Base-by-base conservation (phyloP, 2,797 vertebrate species). In the Ibycter americanus region DNA sequence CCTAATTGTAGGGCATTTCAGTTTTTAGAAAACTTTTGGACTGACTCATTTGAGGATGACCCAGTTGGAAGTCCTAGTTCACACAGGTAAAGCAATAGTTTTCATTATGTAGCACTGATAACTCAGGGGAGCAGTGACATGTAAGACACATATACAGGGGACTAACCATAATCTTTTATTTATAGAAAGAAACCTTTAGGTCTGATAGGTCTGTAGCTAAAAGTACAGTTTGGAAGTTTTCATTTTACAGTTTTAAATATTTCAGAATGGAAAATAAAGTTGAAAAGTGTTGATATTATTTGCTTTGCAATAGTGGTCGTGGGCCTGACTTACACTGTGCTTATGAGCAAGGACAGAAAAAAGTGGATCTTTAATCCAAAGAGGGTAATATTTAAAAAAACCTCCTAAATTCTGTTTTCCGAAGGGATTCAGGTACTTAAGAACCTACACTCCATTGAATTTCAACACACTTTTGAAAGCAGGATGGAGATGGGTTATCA, bases 131-230 rank as follows among this genome's bases (percentile, higher is more conserved):
- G 9, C 2, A 6, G 18, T 46, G 22, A 23, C 14, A 29, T 23
- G 11, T 27, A 40, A 70, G 44, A 38, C 0, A 3, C 1, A 1
- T 70, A 7, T 22, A 27, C 3, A 63, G 11, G 25, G 5, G 11
- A 54, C 29, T 77, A 63, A n/a, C 2, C 42, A 25, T 12, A 56
- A 34, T 19, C 6, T 51, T 58, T 55, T 18, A 15, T 85, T 89
- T 62, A 52, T 25, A 22, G 49, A 40, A 68, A 73, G 38, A 66
- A 49, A 3, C 1, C 2, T 63, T 80, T 51, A 29, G 3, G 4
- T 85, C 26, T 66, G 52, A 59, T 13, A 83, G 13, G 8, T 59
- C 17, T 56, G 21, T 83, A 83, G 56, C 22, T 83, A 63, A 89
- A 79, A 77, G 12, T 14, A 66, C 27, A 32, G 18, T 61, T 51